Conservation (phyloP, 2,888 invertebrate species). For the Drosophila maculinotata region DNA sequence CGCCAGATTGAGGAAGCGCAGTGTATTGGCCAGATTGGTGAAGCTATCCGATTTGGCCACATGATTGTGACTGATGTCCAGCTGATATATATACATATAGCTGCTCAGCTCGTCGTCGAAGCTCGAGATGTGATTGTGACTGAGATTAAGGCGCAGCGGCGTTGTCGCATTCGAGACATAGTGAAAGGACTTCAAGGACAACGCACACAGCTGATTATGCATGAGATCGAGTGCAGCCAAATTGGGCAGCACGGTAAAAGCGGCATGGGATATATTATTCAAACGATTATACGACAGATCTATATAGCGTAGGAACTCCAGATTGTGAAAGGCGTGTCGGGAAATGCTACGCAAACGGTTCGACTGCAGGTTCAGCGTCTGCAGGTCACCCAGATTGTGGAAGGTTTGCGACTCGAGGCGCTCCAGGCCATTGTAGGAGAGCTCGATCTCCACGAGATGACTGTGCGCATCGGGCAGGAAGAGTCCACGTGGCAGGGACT, state of each 20-base stretch:
- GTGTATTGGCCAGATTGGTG: conserved; percentile 87
- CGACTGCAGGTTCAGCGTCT: conserved; percentile 91
- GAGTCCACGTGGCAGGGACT: conserved; percentile 89
- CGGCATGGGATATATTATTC: conserved; percentile 89
- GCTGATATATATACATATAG: conserved; percentile 88
- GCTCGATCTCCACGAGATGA: conserved; percentile 91
- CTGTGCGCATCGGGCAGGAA: conserved; percentile 90
- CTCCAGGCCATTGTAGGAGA: conserved; percentile 92
- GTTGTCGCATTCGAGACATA: conserved; percentile 89
- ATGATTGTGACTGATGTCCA: conserved; percentile 90
- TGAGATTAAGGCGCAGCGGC: conserved; percentile 91
- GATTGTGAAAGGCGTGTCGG: conserved; percentile 90
- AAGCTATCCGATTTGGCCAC: conserved; percentile 89
- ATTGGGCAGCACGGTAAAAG: conserved; percentile 91
- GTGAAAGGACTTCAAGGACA: conserved; percentile 89
- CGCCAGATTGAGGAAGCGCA: conserved; percentile 90
- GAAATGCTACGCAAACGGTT: conserved; percentile 91
- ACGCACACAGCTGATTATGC: conserved; percentile 90
- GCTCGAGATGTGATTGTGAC: conserved; percentile 87
- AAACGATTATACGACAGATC: conserved; percentile 94
- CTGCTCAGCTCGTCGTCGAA: conserved; percentile 84
- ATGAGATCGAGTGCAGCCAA: conserved; percentile 92
- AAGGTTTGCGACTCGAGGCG: conserved; percentile 90
- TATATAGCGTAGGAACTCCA: conserved; percentile 92
- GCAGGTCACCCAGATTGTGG: conserved; percentile 89